phyloP scores from a whole-genome alignment of 2,113 vertebrate genomes.

The Lampris incognitus region DNA sequence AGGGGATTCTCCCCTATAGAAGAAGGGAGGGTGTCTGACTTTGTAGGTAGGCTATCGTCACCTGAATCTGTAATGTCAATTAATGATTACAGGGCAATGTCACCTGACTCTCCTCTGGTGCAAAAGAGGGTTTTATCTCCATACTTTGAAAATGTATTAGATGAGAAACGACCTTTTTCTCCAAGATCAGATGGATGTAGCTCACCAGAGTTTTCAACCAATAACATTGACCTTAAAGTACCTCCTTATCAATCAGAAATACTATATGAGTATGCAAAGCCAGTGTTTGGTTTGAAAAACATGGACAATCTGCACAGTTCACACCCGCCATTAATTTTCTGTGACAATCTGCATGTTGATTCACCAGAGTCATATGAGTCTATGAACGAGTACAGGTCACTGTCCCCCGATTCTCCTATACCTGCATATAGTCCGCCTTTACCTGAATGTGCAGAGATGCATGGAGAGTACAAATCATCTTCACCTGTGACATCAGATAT shows the following conservation, averaged over 20 bases:
- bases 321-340: not conserved
- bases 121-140: slow-evolving; percentile 14
- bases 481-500: slow-evolving; percentile 28
- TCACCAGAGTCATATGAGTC: slow-evolving; percentile 22
- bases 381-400: not conserved
- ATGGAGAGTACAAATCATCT: slow-evolving; percentile 7
- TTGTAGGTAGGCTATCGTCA: slow-evolving; percentile 48
- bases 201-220: slow-evolving; percentile 20
- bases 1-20: slow-evolving; percentile 12
- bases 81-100: slow-evolving; percentile 66
- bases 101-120: slow-evolving; percentile 58
- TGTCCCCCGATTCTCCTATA: slow-evolving; percentile 17
- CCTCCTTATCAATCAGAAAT: not conserved
- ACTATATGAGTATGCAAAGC: not conserved
- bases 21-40: slow-evolving; percentile 31
- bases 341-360: not conserved
- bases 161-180: slow-evolving; percentile 27
- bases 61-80: slow-evolving; percentile 73
- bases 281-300: not conserved
- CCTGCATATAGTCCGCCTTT: slow-evolving; percentile 11
- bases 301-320: slow-evolving; percentile 2
- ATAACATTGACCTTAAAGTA: slow-evolving; percentile 24
- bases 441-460: slow-evolving; percentile 13
- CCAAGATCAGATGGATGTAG: slow-evolving; percentile 23
- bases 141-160: slow-evolving; percentile 23